A percentile compares a stretch with the other conserved stretches of the same genome.
These are phyloP conservation scores for Iselma pallidipennis DNA, from an alignment of 2,888 invertebrate species.

Conservation along the genomic window DNA sequence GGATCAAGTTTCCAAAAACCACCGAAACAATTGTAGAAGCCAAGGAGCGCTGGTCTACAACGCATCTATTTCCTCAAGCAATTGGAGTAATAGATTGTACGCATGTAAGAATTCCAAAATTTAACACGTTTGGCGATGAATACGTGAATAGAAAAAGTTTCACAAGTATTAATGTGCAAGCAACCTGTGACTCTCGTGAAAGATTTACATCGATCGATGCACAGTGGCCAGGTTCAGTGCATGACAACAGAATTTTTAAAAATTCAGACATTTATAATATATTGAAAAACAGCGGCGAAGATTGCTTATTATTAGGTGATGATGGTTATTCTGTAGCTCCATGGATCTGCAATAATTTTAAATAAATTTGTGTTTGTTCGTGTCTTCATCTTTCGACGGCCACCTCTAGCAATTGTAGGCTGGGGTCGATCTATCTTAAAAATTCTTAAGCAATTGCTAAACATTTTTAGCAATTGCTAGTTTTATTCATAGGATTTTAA, in stretches of 20 bases:
- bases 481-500: background rate
- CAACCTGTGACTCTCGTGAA: constrained; percentile 24
- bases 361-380: too few relatives aligned
- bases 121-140: constrained; percentile 22
- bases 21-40: background rate
- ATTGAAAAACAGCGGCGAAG: too few relatives aligned
- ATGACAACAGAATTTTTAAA: constrained; percentile 26
- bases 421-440: too few relatives aligned
- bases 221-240: constrained; percentile 27
- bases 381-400: too few relatives aligned
- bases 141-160: constrained; percentile 30
- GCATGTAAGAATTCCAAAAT: constrained; percentile 25
- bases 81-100: constrained; percentile 25
- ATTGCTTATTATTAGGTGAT: too few relatives aligned
- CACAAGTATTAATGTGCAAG: constrained; percentile 27
- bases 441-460: too few relatives aligned
- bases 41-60: background rate
- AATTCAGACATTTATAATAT: too few relatives aligned
- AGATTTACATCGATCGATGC: constrained; percentile 28
- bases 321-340: too few relatives aligned
- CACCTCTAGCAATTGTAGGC: too few relatives aligned
- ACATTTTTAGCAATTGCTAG: too few relatives aligned
- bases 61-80: constrained; percentile 11
- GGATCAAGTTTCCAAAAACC: background rate
- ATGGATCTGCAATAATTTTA: too few relatives aligned